These are phyloP conservation scores for Nyctibius bracteatus DNA, from an alignment of 2,113 vertebrate genomes.

Conservation along the genomic window DNA sequence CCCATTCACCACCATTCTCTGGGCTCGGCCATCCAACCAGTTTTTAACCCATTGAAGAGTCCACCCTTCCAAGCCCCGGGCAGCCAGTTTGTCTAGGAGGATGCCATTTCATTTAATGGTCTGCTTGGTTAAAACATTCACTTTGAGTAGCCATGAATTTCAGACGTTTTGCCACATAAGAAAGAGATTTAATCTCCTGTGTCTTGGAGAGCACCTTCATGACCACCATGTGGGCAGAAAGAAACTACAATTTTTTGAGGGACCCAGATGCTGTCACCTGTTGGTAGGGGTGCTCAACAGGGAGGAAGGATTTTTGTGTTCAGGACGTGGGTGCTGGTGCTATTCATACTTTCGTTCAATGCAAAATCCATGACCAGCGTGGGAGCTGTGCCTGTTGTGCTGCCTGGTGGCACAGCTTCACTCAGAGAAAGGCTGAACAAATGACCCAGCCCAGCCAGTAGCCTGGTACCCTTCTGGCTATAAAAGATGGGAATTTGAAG, in stretches of 20 bases:
- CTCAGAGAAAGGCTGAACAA: not conserved
- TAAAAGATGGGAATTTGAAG: not conserved
- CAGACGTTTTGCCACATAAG: not conserved
- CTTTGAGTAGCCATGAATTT: not conserved
- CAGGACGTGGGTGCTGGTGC: not conserved
- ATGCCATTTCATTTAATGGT: not conserved
- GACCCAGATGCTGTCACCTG: not conserved
- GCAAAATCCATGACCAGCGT: accelerated
- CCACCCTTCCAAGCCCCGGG: too few species aligned
- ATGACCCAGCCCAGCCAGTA: not conserved
- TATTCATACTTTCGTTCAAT: not conserved
- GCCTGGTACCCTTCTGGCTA: not conserved
- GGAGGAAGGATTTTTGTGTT: not conserved
- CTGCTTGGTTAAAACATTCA: not conserved
- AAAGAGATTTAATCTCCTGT: not conserved
- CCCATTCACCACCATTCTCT: too few species aligned
- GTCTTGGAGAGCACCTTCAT: not conserved
- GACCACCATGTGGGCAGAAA: not conserved
- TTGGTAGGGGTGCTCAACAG: not conserved
- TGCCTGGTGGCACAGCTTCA: not conserved
- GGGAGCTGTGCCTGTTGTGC: not conserved
- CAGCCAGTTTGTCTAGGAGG: too few species aligned
- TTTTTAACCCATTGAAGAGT: too few species aligned
- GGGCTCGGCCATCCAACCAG: too few species aligned
- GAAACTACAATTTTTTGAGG: not conserved